Evolutionary conservation across 2,888 invertebrate species (phyloP).

Genomic region (Orthosia incerta): DNA sequence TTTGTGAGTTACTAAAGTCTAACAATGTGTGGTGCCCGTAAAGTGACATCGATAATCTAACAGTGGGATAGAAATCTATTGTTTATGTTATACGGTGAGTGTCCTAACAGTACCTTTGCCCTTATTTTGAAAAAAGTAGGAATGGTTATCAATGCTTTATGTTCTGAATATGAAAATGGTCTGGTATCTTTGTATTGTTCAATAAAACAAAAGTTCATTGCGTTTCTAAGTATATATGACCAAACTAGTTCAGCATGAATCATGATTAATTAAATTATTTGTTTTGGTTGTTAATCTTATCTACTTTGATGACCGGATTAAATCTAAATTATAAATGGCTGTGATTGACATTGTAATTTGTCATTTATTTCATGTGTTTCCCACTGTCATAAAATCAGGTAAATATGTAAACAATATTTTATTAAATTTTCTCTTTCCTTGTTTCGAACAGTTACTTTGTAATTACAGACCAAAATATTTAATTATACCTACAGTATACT

Average conservation of each 20-base stretch:
- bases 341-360: background rate
- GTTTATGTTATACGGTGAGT: slow-evolving; percentile 74
- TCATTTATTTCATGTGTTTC: background rate
- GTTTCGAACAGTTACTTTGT: background rate
- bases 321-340: background rate
- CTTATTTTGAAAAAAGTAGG: slow-evolving; percentile 61
- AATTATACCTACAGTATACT: background rate
- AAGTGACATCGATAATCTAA: slow-evolving; percentile 42
- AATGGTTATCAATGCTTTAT: slow-evolving; percentile 52
- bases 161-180: slow-evolving; percentile 33
- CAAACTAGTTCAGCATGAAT: slow-evolving; percentile 45
- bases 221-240: background rate
- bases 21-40: slow-evolving; percentile 37
- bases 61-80: slow-evolving; percentile 62
- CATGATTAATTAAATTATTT: slow-evolving; percentile 39
- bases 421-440: background rate
- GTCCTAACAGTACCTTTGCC: slow-evolving; percentile 61
- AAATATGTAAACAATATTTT: background rate
- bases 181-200: background rate
- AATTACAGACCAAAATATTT: background rate
- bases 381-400: background rate
- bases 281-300: slow-evolving; percentile 35
- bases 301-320: slow-evolving; percentile 8
- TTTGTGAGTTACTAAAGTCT: slow-evolving; percentile 31
- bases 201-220: background rate